Percentiles rank a stretch among this genome's conserved stretches.
phyloP scores from a whole-genome alignment of 2,888 invertebrate species.

The Cordilura impudica region DNA sequence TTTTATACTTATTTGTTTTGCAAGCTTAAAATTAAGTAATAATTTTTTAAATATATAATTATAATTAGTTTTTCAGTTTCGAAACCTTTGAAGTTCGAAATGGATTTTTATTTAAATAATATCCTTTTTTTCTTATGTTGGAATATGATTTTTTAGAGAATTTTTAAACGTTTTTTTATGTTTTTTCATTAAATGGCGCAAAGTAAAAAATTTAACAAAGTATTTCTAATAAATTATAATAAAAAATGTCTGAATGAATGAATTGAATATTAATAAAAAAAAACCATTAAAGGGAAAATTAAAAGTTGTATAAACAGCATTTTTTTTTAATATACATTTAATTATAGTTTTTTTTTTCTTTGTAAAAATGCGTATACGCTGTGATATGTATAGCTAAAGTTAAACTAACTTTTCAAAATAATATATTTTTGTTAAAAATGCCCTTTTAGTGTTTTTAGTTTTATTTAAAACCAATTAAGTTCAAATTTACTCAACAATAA shows the following conservation, averaged over 20 bases:
- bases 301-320: conserved; percentile 7
- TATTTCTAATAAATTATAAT: conserved; percentile 38
- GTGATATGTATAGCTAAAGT: conserved; percentile 68
- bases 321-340: not conserved
- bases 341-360: not conserved
- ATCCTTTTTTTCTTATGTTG: conserved; percentile 60
- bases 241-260: conserved; percentile 22
- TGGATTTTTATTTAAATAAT: conserved; percentile 41
- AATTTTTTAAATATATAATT: conserved; percentile 54
- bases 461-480: too few species aligned
- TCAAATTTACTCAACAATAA: too few species aligned
- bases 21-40: conserved; percentile 50
- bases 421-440: too few species aligned
- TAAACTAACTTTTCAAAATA: not conserved
- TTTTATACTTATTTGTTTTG: conserved; percentile 54
- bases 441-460: too few species aligned
- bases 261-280: conserved; percentile 18
- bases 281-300: conserved; percentile 10
- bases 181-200: conserved; percentile 14
- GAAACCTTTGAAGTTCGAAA: conserved; percentile 58
- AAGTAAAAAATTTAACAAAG: conserved; percentile 43
- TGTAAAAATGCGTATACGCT: conserved; percentile 66
- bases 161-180: conserved; percentile 62
- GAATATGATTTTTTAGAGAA: conserved; percentile 75
- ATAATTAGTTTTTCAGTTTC: conserved; percentile 30